Conservation (phyloP, 1,140 invertebrate genomes). For the Diachasma alloeum region DNA sequence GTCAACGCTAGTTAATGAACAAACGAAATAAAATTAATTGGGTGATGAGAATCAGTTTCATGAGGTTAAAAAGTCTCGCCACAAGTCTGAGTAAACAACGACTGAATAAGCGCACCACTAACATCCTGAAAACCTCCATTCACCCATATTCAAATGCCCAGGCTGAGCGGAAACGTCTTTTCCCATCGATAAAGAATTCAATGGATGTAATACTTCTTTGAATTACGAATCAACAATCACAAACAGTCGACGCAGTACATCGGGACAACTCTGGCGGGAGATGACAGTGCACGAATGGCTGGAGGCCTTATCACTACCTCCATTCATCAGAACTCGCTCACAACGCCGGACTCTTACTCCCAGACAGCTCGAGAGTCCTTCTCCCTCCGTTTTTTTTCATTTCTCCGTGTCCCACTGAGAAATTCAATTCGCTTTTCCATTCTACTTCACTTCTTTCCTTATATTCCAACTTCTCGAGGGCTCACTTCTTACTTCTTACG, state of each 20-base stretch:
- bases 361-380: neutral
- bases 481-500: too few species aligned
- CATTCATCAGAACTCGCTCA: neutral
- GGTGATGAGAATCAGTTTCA: too few species aligned
- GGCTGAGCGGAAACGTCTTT: too few species aligned
- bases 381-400: neutral
- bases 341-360: neutral
- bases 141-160: too few species aligned
- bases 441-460: neutral
- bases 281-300: neutral
- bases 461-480: slow-evolving; percentile 2
- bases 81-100: too few species aligned
- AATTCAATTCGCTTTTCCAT: slow-evolving; percentile 6
- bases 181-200: neutral
- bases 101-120: too few species aligned
- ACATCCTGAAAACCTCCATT: too few species aligned
- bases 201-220: neutral
- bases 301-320: neutral
- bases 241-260: neutral
- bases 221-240: neutral
- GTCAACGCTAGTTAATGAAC: too few species aligned
- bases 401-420: neutral
- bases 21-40: too few species aligned
- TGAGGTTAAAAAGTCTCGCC: too few species aligned
- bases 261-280: neutral